Percentiles rank a stretch among this genome's conserved stretches.
These are phyloP conservation scores for Leptodactylus fallax DNA, from an alignment of 2,797 vertebrate species.

Conservation along the genomic window DNA sequence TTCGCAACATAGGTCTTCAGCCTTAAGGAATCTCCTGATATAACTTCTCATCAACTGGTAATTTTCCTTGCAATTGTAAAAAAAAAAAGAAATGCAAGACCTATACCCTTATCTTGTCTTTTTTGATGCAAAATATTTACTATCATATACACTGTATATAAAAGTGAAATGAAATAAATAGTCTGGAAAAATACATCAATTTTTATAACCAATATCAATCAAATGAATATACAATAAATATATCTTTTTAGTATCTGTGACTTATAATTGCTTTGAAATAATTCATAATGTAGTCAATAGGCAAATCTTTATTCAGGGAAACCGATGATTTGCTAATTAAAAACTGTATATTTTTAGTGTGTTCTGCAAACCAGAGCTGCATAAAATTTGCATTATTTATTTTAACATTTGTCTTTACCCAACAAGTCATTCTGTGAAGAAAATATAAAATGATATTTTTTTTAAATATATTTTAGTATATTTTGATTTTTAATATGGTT, in stretches of 20 bases:
- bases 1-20: too few species aligned
- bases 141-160: too few species aligned
- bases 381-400: not conserved
- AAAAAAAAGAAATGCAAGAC: too few species aligned
- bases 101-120: too few species aligned
- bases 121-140: too few species aligned
- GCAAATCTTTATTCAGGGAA: slow-evolving; percentile 18
- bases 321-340: slow-evolving; percentile 17
- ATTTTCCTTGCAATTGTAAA: too few species aligned
- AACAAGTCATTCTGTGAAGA: not conserved
- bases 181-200: too few species aligned
- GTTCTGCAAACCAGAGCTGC: not conserved
- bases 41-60: too few species aligned
- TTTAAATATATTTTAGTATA: not conserved
- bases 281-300: not conserved
- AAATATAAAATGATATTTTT: not conserved
- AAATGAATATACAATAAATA: not conserved
- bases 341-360: too few species aligned
- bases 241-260: not conserved
- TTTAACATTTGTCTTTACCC: not conserved
- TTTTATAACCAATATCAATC: not conserved
- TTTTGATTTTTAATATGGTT: not conserved
- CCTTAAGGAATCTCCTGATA: too few species aligned
- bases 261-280: not conserved
- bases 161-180: too few species aligned